phyloP scores from a whole-genome alignment of 2,888 invertebrate genomes.

The Stenichneumon culpator region DNA sequence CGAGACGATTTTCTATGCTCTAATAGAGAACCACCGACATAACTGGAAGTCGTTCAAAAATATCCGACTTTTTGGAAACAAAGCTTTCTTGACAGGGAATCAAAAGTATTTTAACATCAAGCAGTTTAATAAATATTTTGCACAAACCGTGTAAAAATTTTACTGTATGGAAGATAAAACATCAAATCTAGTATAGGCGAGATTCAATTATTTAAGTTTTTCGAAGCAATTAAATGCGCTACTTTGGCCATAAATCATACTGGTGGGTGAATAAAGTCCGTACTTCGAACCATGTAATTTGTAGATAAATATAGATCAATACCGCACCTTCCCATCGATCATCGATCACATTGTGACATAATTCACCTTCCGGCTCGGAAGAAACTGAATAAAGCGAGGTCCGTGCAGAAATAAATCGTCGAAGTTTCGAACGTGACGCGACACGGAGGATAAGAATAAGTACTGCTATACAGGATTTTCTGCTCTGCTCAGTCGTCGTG shows the following conservation, averaged over 20 bases:
- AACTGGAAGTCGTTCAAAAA: background rate
- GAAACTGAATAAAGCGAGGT: background rate
- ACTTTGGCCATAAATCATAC: background rate
- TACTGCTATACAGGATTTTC: slow-evolving; percentile 36
- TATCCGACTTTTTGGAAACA: background rate
- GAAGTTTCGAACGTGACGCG: slow-evolving; percentile 22
- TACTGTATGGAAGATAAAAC: background rate
- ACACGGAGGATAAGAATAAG: slow-evolving; percentile 36
- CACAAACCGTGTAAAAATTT: background rate
- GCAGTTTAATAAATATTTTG: slow-evolving; percentile 36
- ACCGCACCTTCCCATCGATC: background rate
- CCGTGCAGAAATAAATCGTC: background rate
- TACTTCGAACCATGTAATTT: background rate
- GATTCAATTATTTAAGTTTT: background rate
- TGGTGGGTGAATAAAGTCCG: slow-evolving; percentile 67
- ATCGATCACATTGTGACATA: background rate
- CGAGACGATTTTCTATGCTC: background rate
- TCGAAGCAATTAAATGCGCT: background rate
- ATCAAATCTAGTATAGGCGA: background rate
- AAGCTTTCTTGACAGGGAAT: slow-evolving; percentile 77
- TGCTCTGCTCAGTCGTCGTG: slow-evolving; percentile 24
- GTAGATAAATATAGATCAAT: background rate
- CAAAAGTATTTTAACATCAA: slow-evolving; percentile 81
- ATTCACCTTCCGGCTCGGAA: background rate
- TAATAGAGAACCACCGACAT: background rate